Percentiles rank a stretch among this genome's conserved stretches.
These are phyloP conservation scores for Lutjanus campechanus DNA, from an alignment of 2,797 vertebrate species.

Conservation along the genomic window DNA sequence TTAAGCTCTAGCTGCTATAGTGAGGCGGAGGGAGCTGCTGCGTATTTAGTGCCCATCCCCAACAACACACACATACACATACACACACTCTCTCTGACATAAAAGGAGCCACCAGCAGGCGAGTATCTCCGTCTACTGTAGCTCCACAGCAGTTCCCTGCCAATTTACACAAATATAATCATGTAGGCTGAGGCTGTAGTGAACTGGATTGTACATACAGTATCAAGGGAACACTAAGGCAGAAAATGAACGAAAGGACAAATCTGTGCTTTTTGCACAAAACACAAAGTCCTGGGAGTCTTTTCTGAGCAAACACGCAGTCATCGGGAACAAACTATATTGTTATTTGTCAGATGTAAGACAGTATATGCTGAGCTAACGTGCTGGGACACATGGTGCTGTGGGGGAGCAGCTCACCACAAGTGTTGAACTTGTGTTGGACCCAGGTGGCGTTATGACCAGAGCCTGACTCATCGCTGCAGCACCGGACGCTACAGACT, in stretches of 20 bases:
- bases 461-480: conserved; percentile 72
- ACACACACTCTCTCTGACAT: conserved; percentile 1
- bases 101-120: conserved; percentile 13
- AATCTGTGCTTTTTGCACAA: conserved; percentile 45
- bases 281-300: conserved; percentile 57
- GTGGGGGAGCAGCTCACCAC: conserved; percentile 52
- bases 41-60: conserved; percentile 45
- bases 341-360: conserved; percentile 40
- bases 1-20: conserved; percentile 57
- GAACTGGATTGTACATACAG: conserved; percentile 37
- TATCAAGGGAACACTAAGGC: conserved; percentile 20
- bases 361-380: conserved; percentile 52
- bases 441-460: conserved; percentile 71
- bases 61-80: conserved; percentile 39
- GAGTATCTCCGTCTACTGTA: conserved; percentile 19
- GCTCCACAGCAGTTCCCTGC: conserved; percentile 31
- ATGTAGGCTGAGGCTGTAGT: conserved; percentile 33
- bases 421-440: conserved; percentile 66
- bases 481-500: conserved; percentile 58
- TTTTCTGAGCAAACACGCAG: conserved; percentile 36
- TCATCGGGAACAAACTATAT: conserved; percentile 46
- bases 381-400: conserved; percentile 51
- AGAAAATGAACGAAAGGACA: conserved; percentile 44
- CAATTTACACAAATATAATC: conserved; percentile 41
- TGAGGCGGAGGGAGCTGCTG: conserved; percentile 28